phyloP scores from a whole-genome alignment of 2,888 invertebrate genomes.

The Baronia brevicornis region DNA sequence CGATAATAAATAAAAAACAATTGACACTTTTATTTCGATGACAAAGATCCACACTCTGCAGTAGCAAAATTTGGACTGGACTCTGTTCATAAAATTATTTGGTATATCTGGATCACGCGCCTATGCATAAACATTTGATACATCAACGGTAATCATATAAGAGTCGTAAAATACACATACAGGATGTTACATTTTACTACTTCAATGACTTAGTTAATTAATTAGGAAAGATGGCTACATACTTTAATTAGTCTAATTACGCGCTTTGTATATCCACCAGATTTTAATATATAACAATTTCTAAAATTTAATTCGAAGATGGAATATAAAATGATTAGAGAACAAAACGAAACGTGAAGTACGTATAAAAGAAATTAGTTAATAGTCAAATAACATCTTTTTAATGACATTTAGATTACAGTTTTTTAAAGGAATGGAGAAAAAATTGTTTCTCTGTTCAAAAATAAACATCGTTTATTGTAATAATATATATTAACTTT shows the following conservation, averaged over 20 bases:
- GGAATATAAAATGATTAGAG: no score
- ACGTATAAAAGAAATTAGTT: no score
- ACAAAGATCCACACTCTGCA: conserved; percentile 24
- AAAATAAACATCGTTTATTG: no score
- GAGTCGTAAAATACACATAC: conserved; percentile 55
- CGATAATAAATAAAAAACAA: no score
- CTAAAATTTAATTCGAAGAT: no score
- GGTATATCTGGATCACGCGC: conserved; percentile 21
- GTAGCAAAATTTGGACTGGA: conserved; percentile 40
- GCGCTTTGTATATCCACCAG: not conserved
- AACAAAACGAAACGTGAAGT: no score
- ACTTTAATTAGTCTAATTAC: not conserved
- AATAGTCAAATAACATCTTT: no score
- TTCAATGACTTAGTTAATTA: conserved; percentile 3
- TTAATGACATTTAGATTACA: no score
- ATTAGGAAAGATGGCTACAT: conserved; percentile 2
- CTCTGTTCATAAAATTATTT: conserved; percentile 45
- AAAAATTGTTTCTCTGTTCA: no score
- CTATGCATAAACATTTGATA: conserved; percentile 45
- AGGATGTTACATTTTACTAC: conserved; percentile 40
- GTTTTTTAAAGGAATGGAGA: no score
- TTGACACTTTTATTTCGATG: no score
- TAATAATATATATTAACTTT: no score
- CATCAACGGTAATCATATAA: conserved; percentile 50
- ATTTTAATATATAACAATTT: conserved; percentile 2